phyloP scores from a whole-genome alignment of 2,797 vertebrate species.

The Sternarchorhynchus goeldii region DNA sequence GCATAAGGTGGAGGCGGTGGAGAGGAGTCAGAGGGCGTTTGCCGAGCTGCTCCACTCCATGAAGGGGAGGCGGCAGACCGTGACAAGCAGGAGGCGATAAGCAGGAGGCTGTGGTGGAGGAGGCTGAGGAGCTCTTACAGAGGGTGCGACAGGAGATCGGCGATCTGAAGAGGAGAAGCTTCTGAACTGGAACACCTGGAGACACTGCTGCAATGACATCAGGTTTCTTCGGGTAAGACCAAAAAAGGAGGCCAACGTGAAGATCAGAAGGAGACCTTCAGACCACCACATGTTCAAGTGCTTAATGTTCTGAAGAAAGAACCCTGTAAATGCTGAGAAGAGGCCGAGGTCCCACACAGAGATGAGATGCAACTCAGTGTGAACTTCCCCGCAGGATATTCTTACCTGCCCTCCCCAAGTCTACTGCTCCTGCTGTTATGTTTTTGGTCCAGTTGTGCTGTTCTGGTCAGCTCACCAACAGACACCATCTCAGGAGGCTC shows the following conservation, averaged over 20 bases:
- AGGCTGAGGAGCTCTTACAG: constrained; percentile 21
- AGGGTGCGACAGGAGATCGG: constrained; percentile 46
- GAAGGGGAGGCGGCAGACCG: constrained; percentile 14
- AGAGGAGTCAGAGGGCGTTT: constrained; percentile 32
- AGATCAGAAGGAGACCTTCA: too few relatives aligned
- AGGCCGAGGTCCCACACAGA: too few relatives aligned
- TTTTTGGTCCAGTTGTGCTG: constrained; percentile 35
- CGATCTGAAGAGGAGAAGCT: constrained; percentile 43
- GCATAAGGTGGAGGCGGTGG: constrained; percentile 25
- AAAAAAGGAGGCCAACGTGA: too few relatives aligned
- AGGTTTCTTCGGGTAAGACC: constrained; percentile 44
- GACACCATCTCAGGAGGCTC: constrained; percentile 15
- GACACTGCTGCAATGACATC: constrained; percentile 44
- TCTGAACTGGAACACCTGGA: constrained; percentile 30
- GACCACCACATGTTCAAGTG: too few relatives aligned
- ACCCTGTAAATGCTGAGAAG: too few relatives aligned
- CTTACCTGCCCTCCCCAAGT: too few relatives aligned
- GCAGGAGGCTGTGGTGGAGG: constrained; percentile 53
- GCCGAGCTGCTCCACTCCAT: constrained; percentile 38
- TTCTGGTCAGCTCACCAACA: constrained; percentile 28
- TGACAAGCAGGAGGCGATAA: constrained; percentile 25
- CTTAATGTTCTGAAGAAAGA: too few relatives aligned
- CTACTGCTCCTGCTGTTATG: background rate
- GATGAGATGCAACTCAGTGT: too few relatives aligned
- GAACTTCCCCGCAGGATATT: too few relatives aligned